Conservation (phyloP, 1,140 invertebrate genomes). For the Apolygus lucorum region DNA sequence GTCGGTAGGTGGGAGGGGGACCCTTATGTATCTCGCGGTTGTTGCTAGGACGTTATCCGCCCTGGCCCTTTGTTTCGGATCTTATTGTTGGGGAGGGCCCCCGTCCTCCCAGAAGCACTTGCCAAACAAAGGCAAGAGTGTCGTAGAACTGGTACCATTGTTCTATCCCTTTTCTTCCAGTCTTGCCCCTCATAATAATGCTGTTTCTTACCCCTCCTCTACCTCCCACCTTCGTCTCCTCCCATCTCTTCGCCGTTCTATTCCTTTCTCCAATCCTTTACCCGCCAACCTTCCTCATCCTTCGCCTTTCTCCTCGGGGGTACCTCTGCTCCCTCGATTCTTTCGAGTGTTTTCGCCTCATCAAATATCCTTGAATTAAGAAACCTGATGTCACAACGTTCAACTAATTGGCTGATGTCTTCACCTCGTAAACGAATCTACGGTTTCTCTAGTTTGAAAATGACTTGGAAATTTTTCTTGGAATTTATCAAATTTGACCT, state of each 20-base stretch:
- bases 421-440: too few relatives aligned
- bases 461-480: too few relatives aligned
- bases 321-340: too few relatives aligned
- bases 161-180: conserved; percentile 22
- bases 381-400: too few relatives aligned
- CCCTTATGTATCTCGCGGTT: conserved; percentile 12
- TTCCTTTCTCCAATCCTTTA: too few relatives aligned
- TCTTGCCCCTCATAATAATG: conserved; percentile 25
- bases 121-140: conserved; percentile 31
- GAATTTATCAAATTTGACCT: too few relatives aligned
- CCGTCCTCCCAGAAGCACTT: conserved; percentile 26
- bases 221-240: conserved; percentile 1
- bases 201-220: conserved; percentile 22
- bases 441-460: too few relatives aligned
- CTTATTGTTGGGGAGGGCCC: conserved; percentile 25
- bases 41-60: conserved; percentile 30
- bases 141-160: conserved; percentile 22
- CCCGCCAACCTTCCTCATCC: too few relatives aligned
- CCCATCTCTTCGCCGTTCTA: background rate
- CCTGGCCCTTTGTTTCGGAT: conserved; percentile 31
- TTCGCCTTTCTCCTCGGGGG: too few relatives aligned
- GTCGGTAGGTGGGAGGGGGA: background rate
- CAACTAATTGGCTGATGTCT: too few relatives aligned
- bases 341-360: too few relatives aligned
- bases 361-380: too few relatives aligned